These are phyloP conservation scores for Fratercula arctica DNA, from an alignment of 2,797 vertebrate genomes.

Conservation along the genomic window DNA sequence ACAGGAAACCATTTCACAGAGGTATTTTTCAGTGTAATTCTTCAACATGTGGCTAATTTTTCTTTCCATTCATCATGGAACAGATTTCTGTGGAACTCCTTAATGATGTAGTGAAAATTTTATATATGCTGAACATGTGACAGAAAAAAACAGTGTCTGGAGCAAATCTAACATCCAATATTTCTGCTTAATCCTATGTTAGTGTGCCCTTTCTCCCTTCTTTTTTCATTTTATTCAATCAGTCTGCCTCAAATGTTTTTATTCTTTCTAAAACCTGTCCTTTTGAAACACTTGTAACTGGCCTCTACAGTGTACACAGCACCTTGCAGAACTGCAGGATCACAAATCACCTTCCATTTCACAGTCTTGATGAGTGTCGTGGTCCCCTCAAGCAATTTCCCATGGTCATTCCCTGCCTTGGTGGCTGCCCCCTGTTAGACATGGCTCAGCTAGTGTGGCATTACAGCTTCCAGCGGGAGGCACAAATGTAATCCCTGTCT, in stretches of 20 bases:
- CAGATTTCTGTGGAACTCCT: slow-evolving; percentile 30
- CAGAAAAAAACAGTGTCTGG: slow-evolving; percentile 25
- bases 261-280: background rate
- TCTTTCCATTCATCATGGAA: background rate
- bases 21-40: slow-evolving; percentile 32
- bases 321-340: background rate
- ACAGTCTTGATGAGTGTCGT: background rate
- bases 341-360: slow-evolving; percentile 11
- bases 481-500: background rate
- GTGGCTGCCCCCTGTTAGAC: background rate
- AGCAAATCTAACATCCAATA: slow-evolving; percentile 38
- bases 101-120: slow-evolving; percentile 51
- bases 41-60: background rate
- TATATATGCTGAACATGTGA: slow-evolving; percentile 45
- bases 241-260: background rate
- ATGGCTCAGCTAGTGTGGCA: background rate
- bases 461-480: background rate
- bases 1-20: slow-evolving; percentile 2
- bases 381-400: background rate
- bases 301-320: background rate
- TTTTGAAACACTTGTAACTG: background rate
- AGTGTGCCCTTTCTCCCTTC: background rate
- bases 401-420: background rate
- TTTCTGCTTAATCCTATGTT: slow-evolving; percentile 23
- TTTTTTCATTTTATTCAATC: background rate